A percentile compares a stretch with the other conserved stretches of the same genome.
phyloP scores from a whole-genome alignment of 2,888 invertebrate genomes.

The Drosophila quinaria region DNA sequence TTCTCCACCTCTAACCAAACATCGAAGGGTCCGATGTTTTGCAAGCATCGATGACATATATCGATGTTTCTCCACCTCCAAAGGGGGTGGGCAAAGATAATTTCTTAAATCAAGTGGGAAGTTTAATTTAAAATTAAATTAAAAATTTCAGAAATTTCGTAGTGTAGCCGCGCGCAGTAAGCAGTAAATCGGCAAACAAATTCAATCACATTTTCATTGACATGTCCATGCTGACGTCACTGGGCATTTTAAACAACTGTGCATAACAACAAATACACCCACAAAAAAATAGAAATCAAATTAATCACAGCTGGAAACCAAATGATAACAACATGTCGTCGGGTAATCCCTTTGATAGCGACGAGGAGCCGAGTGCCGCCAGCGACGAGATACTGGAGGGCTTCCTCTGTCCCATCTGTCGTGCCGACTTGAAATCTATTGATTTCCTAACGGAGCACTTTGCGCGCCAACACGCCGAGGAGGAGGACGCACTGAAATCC shows the following conservation, averaged over 20 bases:
- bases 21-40: too few species aligned
- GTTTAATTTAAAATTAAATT: slow-evolving; percentile 45
- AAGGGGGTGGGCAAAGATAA: slow-evolving; percentile 30
- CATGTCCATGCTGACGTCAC: background rate
- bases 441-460: slow-evolving; percentile 94
- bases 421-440: slow-evolving; percentile 94
- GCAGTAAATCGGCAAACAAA: background rate
- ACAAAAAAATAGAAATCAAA: slow-evolving; percentile 30
- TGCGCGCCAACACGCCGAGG: slow-evolving; percentile 94
- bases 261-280: slow-evolving; percentile 51
- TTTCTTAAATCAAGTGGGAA: too few species aligned
- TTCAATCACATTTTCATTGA: background rate
- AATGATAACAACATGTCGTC: slow-evolving; percentile 62
- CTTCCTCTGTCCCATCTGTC: slow-evolving; percentile 97
- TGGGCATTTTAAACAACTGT: background rate
- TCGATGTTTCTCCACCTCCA: too few species aligned
- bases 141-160: slow-evolving; percentile 19
- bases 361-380: slow-evolving; percentile 79
- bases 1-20: too few species aligned
- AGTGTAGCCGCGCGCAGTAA: background rate
- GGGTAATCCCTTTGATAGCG: slow-evolving; percentile 82
- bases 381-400: slow-evolving; percentile 93
- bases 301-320: slow-evolving; percentile 36
- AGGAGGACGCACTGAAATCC: slow-evolving; percentile 92
- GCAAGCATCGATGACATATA: too few species aligned